Evolutionary conservation across 2,888 invertebrate species (phyloP).

Genomic region (Trissolcus brochymenae): DNA sequence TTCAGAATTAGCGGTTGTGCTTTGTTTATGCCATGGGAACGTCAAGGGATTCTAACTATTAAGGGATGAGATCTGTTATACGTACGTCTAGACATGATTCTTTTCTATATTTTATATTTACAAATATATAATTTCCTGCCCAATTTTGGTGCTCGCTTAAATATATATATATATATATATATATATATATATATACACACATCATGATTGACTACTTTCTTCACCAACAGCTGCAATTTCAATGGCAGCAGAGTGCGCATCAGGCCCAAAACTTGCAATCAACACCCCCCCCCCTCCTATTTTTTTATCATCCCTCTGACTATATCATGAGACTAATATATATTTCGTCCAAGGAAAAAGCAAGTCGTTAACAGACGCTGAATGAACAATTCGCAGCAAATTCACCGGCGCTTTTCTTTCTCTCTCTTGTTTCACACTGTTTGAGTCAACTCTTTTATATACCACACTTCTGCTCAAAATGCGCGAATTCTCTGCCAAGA

Average conservation of each 20-base stretch:
- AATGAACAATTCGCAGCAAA: constrained; percentile 32
- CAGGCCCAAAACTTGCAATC: constrained; percentile 36
- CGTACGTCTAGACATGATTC: constrained; percentile 42
- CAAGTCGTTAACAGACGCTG: constrained; percentile 31
- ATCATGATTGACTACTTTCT: constrained; percentile 43
- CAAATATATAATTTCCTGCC: constrained; percentile 39
- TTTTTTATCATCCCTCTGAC: constrained; percentile 16
- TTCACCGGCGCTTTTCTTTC: constrained; percentile 8
- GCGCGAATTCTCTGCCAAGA: constrained; percentile 22
- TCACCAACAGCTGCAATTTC: constrained; percentile 49
- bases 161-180: no score
- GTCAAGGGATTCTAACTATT: constrained; percentile 69
- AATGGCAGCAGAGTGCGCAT: constrained; percentile 20
- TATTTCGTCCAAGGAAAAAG: constrained; percentile 32
- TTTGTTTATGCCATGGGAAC: constrained; percentile 76
- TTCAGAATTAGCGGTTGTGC: constrained; percentile 76
- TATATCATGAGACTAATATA: constrained; percentile 15
- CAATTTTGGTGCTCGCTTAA: constrained; percentile 18
- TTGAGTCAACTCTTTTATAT: no score
- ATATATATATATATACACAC: constrained; percentile 3
- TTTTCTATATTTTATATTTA: constrained; percentile 52
- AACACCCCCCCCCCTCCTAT: neutral
- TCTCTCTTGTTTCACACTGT: constrained; percentile 10
- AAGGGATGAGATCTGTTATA: constrained; percentile 58
- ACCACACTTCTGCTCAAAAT: constrained; percentile 22